A percentile compares a stretch with the other conserved stretches of the same genome.
phyloP scores from a whole-genome alignment of 2,113 vertebrate species.

The Todiramphus saurophagus region DNA sequence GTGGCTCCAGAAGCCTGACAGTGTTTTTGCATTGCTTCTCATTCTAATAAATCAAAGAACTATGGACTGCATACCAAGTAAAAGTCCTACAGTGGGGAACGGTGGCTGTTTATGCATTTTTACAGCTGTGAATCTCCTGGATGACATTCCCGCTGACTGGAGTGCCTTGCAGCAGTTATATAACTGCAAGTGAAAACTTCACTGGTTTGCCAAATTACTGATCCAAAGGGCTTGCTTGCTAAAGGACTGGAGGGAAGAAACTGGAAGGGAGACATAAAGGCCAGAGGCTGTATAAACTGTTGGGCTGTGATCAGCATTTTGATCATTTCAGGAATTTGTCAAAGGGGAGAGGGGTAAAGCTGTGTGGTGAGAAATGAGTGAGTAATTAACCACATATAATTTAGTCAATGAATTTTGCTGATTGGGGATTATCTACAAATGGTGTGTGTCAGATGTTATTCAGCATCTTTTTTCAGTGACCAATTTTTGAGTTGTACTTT shows the following conservation, averaged over 20 bases:
- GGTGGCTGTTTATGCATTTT: neutral
- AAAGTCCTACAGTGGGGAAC: neutral
- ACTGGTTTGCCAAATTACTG: constrained; percentile 32
- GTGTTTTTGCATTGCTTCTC: constrained; percentile 53
- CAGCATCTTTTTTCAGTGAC: constrained; percentile 10
- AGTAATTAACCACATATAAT: constrained; percentile 16
- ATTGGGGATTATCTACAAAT: neutral
- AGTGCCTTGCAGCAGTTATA: constrained; percentile 39
- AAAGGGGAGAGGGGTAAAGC: neutral
- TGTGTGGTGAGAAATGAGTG: neutral
- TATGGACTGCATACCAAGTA: neutral
- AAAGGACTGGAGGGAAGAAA: neutral
- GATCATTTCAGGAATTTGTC: neutral
- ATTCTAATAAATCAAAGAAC: constrained; percentile 59
- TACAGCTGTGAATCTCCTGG: constrained; percentile 2
- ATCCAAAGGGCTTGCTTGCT: constrained; percentile 57
- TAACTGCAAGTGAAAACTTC: constrained; percentile 37
- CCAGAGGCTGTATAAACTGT: neutral
- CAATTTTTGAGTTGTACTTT: neutral
- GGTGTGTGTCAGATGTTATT: neutral
- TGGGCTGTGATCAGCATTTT: constrained; percentile 9
- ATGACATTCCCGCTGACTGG: constrained; percentile 27
- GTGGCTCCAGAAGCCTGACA: constrained; percentile 53
- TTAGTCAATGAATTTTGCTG: constrained; percentile 25
- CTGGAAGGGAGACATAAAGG: neutral